Base-by-base conservation (phyloP, 2,888 invertebrate species). In the Sialis lutaria region DNA sequence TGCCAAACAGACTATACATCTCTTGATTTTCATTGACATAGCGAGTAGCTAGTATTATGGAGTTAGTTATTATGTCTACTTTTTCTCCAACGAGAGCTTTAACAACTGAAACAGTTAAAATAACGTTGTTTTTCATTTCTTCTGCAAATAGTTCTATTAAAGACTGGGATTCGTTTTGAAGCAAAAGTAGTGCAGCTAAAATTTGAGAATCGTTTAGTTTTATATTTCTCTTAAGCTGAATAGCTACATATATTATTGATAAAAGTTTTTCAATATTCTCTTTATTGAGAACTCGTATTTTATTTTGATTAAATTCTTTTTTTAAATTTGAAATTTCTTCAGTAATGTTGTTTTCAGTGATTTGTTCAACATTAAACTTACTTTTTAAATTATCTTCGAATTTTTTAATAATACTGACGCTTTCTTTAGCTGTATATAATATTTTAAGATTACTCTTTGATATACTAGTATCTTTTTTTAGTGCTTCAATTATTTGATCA, bases 81-180 rank as follows among this genome's bases (percentile, higher is more conserved):
- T 53, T 54, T 33, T 56, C 50, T 1, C 58, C 56, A 13, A 48
- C 50, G 6, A 60, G 49, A 4, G 56, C 57, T 47, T 55, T 56
- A 13, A 60, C 51, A 6, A 58, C 56, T 4, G 63, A 57, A 1
- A 58, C 47, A 4, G 58, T 52, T 8, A 58, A 56, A 5, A 64
- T 58, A 40, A 64, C 59, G 31, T 55, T 52, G 0, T 63, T 57
- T 50, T 64, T 64, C 33, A 63, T 63, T 53, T 65, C 64, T 2
- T 64, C 65, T 7, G 64, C 64, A 37, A 56, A 53, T 6, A 64
- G 56, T 50, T 64, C 60, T 7, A 58, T 51, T 37, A 64, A 45
- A n/a, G 51, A 49, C 9, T 53, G 54, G 5, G 52, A 31, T 35
- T 35, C n/a, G 39, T 53, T 50, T 1, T 22, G 41, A 32, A 56